phyloP scores from a whole-genome alignment of 2,113 vertebrate species.

The mouse (Mus musculus) region GRCm39 chr14:122628501-122629000 shows the following conservation, averaged over 20 bases:
- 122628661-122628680: background rate
- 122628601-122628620: background rate
- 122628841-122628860: conserved; percentile 12
- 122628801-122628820: background rate
- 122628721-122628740: background rate
- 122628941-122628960: background rate
- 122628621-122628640: background rate
- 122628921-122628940: background rate
- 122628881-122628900: background rate
- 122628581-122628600: background rate
- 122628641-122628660: background rate
- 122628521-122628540: background rate
- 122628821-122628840: background rate
- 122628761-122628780: background rate
- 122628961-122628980: background rate
- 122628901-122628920: background rate
- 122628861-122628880: conserved; percentile 1
- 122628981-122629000: background rate
- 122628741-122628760: background rate
- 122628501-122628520: background rate
- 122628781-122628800: background rate
- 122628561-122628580: background rate
- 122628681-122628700: background rate
- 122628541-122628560: background rate
- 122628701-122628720: background rate